Evolutionary conservation across 2,113 vertebrate genomes (phyloP).

Genomic region (Odontophorus gujanensis): DNA sequence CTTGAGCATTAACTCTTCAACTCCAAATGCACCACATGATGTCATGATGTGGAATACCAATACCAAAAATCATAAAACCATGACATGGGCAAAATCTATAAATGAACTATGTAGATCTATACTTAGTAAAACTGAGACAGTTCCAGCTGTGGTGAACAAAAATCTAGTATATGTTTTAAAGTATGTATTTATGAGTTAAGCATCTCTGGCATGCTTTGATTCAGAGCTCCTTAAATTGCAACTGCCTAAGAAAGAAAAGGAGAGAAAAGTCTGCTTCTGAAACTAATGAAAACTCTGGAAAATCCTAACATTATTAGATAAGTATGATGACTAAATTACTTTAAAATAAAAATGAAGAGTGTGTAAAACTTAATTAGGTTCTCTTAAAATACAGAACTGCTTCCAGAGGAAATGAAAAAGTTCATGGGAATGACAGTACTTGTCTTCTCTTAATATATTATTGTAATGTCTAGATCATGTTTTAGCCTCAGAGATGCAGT

Average conservation of each 20-base stretch:
- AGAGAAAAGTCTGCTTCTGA: not conserved
- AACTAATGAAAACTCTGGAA: not conserved
- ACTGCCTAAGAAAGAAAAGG: not conserved
- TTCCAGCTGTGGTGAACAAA: not conserved
- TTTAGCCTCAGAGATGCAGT: not conserved
- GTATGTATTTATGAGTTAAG: not conserved
- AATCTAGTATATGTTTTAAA: accelerated
- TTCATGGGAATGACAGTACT: not conserved
- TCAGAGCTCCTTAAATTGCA: not conserved
- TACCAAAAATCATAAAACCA: no score
- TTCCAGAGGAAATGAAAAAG: not conserved
- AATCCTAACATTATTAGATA: not conserved
- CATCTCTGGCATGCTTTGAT: not conserved
- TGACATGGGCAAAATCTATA: not conserved
- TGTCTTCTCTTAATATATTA: not conserved
- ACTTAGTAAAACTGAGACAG: not conserved
- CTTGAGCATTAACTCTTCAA: no score
- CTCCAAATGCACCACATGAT: no score
- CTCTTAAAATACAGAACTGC: not conserved
- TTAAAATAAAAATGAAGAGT: not conserved
- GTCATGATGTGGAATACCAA: no score
- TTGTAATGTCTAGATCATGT: accelerated
- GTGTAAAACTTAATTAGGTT: not conserved
- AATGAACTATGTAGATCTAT: not conserved
- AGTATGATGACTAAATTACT: not conserved